Conservation (phyloP, 2,113 vertebrate species). For the Aviceda subcristata region DNA sequence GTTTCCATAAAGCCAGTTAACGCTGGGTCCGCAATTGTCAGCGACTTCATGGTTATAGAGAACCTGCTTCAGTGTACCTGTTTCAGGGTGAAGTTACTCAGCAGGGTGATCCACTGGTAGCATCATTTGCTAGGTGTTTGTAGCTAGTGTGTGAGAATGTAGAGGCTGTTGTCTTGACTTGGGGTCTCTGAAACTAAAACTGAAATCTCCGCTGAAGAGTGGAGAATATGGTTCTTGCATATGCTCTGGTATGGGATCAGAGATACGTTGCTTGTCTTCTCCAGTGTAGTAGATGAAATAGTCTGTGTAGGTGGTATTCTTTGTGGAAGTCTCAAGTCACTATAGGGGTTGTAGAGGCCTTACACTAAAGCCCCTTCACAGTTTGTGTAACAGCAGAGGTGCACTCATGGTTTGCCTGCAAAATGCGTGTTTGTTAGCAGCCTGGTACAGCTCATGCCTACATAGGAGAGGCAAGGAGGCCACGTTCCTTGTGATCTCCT, state of each 20-base stretch:
- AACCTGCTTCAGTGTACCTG: background rate
- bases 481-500: background rate
- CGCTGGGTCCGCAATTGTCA: fast-evolving
- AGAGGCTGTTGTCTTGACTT: background rate
- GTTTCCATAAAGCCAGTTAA: background rate
- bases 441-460: background rate
- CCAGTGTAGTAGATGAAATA: background rate
- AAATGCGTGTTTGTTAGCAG: background rate
- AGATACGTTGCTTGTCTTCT: fast-evolving
- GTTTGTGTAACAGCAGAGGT: background rate
- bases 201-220: background rate
- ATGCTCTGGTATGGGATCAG: background rate
- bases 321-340: background rate
- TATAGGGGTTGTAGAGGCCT: background rate
- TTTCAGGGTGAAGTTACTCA: background rate
- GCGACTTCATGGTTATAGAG: background rate
- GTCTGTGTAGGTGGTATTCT: background rate
- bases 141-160: background rate
- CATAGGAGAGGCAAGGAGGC: background rate
- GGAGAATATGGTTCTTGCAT: background rate
- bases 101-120: background rate
- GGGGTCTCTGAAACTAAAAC: background rate
- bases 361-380: background rate
- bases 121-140: background rate
- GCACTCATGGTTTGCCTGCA: background rate